A percentile compares a stretch with the other conserved stretches of the same genome.
Conservation (phyloP, 2,888 invertebrate genomes). For the Anodontia alba region DNA sequence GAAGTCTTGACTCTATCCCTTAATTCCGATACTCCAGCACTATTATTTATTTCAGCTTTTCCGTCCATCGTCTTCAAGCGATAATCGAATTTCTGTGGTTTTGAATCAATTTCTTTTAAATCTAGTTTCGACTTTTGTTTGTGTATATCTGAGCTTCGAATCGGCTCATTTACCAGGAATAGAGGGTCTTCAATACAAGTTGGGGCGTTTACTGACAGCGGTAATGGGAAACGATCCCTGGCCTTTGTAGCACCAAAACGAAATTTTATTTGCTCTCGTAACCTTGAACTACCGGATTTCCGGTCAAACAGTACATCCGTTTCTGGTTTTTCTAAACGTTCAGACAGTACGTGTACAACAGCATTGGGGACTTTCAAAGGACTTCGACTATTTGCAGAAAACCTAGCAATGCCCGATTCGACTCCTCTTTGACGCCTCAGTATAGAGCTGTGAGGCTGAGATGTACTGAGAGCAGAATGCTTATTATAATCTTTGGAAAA, state of each 20-base stretch:
- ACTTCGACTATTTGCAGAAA: background rate
- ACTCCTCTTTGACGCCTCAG: background rate
- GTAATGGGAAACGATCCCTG: slow-evolving; percentile 52
- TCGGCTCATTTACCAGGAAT: slow-evolving; percentile 51
- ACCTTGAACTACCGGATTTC: background rate
- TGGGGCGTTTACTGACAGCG: slow-evolving; percentile 51
- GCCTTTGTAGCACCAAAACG: slow-evolving; percentile 25
- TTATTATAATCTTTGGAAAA: background rate
- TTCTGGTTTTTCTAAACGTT: background rate
- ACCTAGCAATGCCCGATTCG: background rate
- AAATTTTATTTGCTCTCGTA: slow-evolving; percentile 16
- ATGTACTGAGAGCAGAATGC: background rate
- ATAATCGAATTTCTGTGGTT: background rate
- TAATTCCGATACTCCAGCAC: background rate
- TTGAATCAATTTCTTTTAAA: background rate
- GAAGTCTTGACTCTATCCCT: too few species aligned
- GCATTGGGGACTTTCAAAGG: background rate
- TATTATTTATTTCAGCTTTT: background rate
- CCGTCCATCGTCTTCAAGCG: background rate
- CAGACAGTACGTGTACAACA: background rate
- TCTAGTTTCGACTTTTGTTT: slow-evolving; percentile 9
- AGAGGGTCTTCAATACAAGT: slow-evolving; percentile 45
- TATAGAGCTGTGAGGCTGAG: background rate
- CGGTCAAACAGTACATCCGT: background rate
- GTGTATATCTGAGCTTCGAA: slow-evolving; percentile 17